A percentile compares a stretch with the other conserved stretches of the same genome.
Conservation (phyloP, 2,888 invertebrate species). For the Tetramorium bicarinatum region DNA sequence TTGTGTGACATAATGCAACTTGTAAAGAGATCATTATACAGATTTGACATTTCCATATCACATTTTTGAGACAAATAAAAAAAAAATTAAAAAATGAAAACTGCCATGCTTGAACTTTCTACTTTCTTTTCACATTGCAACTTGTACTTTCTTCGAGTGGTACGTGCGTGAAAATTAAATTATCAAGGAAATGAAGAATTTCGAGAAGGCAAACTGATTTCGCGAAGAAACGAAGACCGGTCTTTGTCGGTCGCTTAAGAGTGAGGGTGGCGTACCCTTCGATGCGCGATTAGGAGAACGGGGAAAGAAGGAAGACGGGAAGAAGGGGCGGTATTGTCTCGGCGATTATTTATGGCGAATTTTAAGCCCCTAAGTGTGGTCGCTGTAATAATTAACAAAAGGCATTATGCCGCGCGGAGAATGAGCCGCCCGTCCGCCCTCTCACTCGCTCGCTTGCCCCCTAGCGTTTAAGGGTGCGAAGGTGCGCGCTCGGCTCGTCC, state of each 20-base stretch:
- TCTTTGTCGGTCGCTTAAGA: slow-evolving; percentile 61
- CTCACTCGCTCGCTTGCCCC: slow-evolving; percentile 20
- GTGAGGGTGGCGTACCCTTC: slow-evolving; percentile 27
- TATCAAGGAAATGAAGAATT: not conserved
- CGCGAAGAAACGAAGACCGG: not conserved
- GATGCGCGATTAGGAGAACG: slow-evolving; percentile 27
- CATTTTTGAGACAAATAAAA: not conserved
- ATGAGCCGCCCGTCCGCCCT: slow-evolving; percentile 53
- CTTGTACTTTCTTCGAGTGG: not conserved
- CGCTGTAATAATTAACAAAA: slow-evolving; percentile 82
- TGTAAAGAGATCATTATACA: not conserved
- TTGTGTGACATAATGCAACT: not conserved
- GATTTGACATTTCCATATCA: not conserved
- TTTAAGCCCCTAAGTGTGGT: slow-evolving; percentile 81
- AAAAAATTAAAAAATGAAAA: not conserved
- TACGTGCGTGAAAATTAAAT: not conserved
- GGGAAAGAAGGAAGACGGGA: slow-evolving; percentile 12
- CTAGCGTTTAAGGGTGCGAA: slow-evolving; percentile 67
- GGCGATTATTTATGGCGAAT: slow-evolving; percentile 80
- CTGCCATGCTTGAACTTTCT: too few relatives aligned
- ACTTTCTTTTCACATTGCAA: not conserved
- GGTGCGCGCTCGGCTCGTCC: slow-evolving; percentile 67
- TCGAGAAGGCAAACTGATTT: not conserved
- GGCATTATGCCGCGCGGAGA: slow-evolving; percentile 77
- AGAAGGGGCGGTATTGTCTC: slow-evolving; percentile 74